Evolutionary conservation across 2,113 vertebrate genomes (phyloP).

Genomic region (Danionella cerebrum): DNA sequence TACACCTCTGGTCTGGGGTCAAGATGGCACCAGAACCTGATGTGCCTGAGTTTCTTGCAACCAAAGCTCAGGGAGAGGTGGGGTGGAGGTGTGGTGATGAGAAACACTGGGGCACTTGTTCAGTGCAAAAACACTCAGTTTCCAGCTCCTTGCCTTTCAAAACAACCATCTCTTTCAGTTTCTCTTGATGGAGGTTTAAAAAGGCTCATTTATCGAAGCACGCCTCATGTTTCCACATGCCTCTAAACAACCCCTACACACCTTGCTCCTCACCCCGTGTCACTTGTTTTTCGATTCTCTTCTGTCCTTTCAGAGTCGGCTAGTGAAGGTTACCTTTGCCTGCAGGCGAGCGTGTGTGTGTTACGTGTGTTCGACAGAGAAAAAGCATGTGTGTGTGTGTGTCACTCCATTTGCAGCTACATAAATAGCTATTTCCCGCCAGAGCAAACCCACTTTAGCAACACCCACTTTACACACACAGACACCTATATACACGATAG

Average conservation of each 20-base stretch:
- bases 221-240: slow-evolving; percentile 6
- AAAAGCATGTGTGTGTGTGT: slow-evolving; percentile 38
- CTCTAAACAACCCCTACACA: slow-evolving; percentile 26
- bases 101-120: slow-evolving; percentile 30
- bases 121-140: not conserved
- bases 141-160: not conserved
- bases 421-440: slow-evolving; percentile 78
- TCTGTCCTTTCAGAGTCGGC: slow-evolving; percentile 50
- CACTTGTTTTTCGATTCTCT: not conserved
- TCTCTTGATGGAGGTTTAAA: not conserved
- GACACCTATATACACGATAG: slow-evolving; percentile 18
- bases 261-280: not conserved
- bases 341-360: slow-evolving; percentile 53
- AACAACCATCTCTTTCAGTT: not conserved
- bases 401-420: slow-evolving; percentile 62
- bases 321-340: slow-evolving; percentile 72
- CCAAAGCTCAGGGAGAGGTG: too few relatives aligned
- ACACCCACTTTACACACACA: slow-evolving; percentile 38
- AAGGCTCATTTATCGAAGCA: not conserved
- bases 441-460: slow-evolving; percentile 76
- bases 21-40: too few relatives aligned
- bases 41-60: too few relatives aligned
- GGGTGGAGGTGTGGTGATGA: not conserved
- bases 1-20: too few relatives aligned
- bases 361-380: slow-evolving; percentile 32